Base-by-base conservation (phyloP, 2,797 vertebrate genomes). In the Coluber constrictor region DNA sequence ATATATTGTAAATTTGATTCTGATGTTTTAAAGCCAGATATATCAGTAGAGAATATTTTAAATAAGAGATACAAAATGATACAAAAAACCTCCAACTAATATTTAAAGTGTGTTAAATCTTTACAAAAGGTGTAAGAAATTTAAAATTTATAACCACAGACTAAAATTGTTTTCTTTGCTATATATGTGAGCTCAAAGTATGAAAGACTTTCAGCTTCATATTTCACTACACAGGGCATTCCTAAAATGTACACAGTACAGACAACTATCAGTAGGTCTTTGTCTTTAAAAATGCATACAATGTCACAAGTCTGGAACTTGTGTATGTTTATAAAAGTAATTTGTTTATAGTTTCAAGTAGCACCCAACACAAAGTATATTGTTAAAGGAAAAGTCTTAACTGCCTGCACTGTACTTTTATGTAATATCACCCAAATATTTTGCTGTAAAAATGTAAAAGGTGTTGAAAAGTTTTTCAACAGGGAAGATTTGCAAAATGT, bases 71-170 rank as follows among this genome's bases (percentile, higher is more conserved):
- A 98, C 97, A 98, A 98, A 97, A 97, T 95, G 98, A 97, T 97
- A 97, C 97, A 97, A 96, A 97, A 98, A 97, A 98, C 93, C 94
- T 55, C 96, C 97, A 98, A 97, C 97, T 89, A 97, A 98, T 98
- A 98, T 97, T 97, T 97, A 97, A 98, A 98, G 97, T 97, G 97
- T 97, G 96, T 98, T 97, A 97, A 98, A 98, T 98, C 97, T 97
- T 97, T 98, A 98, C 96, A 98, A 98, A 98, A 97, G 97, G 97
- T 97, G 97, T 98, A 98, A 97, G 97, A 98, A 98, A 97, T 97
- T 98, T 97, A 97, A 97, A 98, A 97, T 97, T 97, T 94, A 97
- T 98, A 97, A 97, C 97, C 97, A 98, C 97, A 98, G 97, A 98
- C 97, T 97, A 98, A 98, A 98, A 98, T 97, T 96, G 96, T 97